Evolutionary conservation across 2,797 vertebrate species (phyloP).

Genomic region (Miichthys miiuy): DNA sequence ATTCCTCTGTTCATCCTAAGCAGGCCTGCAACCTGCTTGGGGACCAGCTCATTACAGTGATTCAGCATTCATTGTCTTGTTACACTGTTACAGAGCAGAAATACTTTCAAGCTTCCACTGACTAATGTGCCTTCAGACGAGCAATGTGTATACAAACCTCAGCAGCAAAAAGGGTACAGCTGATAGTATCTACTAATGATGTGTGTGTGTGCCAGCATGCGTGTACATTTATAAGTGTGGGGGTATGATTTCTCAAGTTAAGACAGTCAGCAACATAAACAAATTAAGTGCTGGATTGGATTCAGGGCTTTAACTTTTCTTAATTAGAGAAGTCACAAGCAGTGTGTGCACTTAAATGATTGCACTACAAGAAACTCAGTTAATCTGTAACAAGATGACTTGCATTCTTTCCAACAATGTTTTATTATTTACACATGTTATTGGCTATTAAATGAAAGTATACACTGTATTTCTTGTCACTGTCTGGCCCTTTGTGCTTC

Average conservation of each 20-base stretch:
- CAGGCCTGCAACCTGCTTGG: slow-evolving; percentile 47
- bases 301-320: slow-evolving; percentile 12
- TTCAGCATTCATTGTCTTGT: slow-evolving; percentile 60
- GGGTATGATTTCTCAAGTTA: slow-evolving; percentile 20
- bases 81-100: slow-evolving; percentile 47
- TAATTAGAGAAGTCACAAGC: slow-evolving; percentile 17
- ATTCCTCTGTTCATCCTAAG: slow-evolving; percentile 39
- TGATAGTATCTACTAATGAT: slow-evolving; percentile 43
- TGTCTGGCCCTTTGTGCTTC: not conserved
- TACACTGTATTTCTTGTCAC: not conserved
- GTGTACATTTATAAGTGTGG: not conserved
- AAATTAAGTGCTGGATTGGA: slow-evolving; percentile 5
- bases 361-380: not conserved
- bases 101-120: slow-evolving; percentile 48
- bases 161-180: slow-evolving; percentile 26
- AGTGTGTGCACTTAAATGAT: not conserved
- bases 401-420: not conserved
- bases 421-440: slow-evolving; percentile 18
- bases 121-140: slow-evolving; percentile 58
- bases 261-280: slow-evolving; percentile 35
- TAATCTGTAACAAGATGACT: slow-evolving; percentile 23
- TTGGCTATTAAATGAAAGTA: not conserved
- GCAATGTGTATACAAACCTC: slow-evolving; percentile 42
- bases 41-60: slow-evolving; percentile 62
- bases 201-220: not conserved